Conservation (phyloP, 2,888 invertebrate genomes). For the Lycaena phlaeas region DNA sequence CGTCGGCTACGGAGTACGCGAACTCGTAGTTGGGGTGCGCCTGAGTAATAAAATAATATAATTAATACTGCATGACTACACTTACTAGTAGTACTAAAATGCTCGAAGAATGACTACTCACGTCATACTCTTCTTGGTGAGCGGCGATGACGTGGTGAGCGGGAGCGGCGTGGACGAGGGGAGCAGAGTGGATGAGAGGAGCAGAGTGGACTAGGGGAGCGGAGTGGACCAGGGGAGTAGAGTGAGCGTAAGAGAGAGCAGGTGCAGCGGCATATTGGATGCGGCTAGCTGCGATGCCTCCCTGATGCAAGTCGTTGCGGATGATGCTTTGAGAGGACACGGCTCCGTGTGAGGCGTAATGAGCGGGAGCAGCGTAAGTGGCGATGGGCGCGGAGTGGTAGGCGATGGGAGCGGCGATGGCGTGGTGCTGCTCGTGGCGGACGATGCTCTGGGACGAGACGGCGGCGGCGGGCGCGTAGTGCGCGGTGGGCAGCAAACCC, state of each 20-base stretch:
- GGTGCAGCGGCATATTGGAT: conserved; percentile 25
- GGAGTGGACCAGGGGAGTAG: conserved; percentile 19
- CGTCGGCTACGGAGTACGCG: conserved; percentile 72
- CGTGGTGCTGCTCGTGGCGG: conserved; percentile 33
- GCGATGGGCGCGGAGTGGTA: conserved; percentile 23
- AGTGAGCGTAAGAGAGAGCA: conserved; percentile 23
- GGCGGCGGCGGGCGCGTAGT: conserved; percentile 46
- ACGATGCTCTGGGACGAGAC: conserved; percentile 54
- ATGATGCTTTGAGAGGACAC: conserved; percentile 42
- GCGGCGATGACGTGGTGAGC: neutral
- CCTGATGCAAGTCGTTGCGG: conserved; percentile 34
- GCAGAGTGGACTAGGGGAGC: conserved; percentile 21
- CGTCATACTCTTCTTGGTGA: conserved; percentile 10
- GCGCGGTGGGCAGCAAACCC: conserved; percentile 44
- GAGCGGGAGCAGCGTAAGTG: conserved; percentile 34
- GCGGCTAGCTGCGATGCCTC: conserved; percentile 20
- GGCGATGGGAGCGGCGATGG: conserved; percentile 21
- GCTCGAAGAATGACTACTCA: neutral
- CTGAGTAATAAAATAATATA: neutral
- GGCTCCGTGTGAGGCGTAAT: conserved; percentile 34
- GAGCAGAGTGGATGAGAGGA: conserved; percentile 31
- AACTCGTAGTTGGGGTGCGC: conserved; percentile 71
- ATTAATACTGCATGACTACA: neutral
- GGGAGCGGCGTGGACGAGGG: conserved; percentile 24
- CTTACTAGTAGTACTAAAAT: neutral